Conservation (phyloP, 2,113 vertebrate species). For the Siniperca chuatsi region DNA sequence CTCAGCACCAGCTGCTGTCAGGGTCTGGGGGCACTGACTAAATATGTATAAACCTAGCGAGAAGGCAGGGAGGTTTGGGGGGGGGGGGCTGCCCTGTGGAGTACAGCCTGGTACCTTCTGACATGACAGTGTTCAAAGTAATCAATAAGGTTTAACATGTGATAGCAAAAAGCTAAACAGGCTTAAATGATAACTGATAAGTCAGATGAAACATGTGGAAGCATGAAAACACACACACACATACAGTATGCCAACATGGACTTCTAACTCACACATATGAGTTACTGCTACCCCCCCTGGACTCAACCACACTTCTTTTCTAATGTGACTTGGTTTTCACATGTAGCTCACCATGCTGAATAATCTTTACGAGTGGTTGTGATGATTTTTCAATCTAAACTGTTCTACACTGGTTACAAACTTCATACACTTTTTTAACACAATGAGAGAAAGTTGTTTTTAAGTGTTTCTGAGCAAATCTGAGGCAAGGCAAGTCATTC, state of each 20-base stretch:
- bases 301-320: slow-evolving; percentile 44
- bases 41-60: slow-evolving; percentile 63
- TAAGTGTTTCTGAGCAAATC: not conserved
- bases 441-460: not conserved
- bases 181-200: slow-evolving; percentile 3
- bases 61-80: slow-evolving; percentile 4
- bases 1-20: slow-evolving; percentile 80
- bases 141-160: slow-evolving; percentile 23
- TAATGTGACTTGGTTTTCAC: slow-evolving; percentile 22
- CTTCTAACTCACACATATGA: not conserved
- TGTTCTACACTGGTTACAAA: no score
- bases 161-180: slow-evolving; percentile 27
- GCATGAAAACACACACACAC: not conserved
- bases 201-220: not conserved
- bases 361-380: not conserved
- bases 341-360: slow-evolving; percentile 25
- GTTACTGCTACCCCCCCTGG: slow-evolving; percentile 33
- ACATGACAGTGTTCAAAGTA: slow-evolving; percentile 37
- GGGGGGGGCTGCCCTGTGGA: slow-evolving; percentile 47
- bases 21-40: slow-evolving; percentile 77
- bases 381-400: not conserved
- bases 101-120: slow-evolving; percentile 28
- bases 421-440: not conserved
- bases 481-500: not conserved
- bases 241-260: not conserved